phyloP scores from a whole-genome alignment of 1,140 invertebrate species.

The Kradibia gibbosae region DNA sequence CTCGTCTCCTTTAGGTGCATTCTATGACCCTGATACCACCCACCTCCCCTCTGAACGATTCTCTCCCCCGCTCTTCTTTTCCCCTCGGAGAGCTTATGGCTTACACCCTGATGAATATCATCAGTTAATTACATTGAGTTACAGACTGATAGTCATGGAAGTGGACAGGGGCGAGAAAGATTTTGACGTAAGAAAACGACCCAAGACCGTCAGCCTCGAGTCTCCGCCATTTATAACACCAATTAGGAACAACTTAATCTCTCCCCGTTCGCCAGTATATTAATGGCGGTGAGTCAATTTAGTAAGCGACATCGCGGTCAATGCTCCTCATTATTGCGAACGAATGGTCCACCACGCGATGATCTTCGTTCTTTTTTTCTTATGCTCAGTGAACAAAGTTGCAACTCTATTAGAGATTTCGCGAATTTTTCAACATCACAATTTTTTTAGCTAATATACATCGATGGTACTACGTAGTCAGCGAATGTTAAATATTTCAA shows the following conservation, averaged over 20 bases:
- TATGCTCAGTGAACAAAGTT: too few species aligned
- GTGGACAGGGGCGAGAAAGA: background rate
- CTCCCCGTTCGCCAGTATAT: background rate
- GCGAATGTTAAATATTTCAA: too few species aligned
- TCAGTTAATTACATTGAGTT: background rate
- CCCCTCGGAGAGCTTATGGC: background rate
- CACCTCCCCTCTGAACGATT: background rate
- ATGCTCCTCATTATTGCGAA: background rate
- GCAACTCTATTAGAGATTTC: too few species aligned
- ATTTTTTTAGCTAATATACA: too few species aligned
- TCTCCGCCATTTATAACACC: background rate
- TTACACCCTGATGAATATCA: background rate
- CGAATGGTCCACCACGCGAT: background rate
- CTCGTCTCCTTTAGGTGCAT: background rate
- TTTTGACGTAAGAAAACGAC: background rate
- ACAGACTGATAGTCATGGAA: background rate
- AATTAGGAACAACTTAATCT: conserved; percentile 21
- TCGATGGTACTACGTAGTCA: too few species aligned
- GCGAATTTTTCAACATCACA: too few species aligned
- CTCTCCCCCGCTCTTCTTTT: background rate
- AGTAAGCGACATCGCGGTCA: background rate
- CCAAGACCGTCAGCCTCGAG: background rate
- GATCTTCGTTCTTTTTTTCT: too few species aligned
- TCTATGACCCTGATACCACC: background rate
- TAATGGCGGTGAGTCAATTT: background rate